Base-by-base conservation (phyloP, 2,113 vertebrate genomes). In the Cephalopholis sonnerati region DNA sequence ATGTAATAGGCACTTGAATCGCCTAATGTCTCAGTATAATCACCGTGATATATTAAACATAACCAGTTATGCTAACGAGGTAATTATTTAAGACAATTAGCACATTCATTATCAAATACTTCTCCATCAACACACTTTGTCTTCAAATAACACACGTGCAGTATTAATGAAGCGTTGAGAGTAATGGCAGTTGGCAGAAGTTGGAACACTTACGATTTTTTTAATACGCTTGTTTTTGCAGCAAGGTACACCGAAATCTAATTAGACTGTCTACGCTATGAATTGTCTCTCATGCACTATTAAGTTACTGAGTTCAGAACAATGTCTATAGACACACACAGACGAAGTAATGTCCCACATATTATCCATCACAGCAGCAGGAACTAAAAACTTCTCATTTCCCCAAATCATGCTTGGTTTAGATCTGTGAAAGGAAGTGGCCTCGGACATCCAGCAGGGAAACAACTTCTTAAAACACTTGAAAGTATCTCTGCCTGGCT, bases 391-490 rank as follows among this genome's bases (percentile, higher is more conserved):
- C 18, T 3, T 13, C 24, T 54, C 0, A 22, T 48, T 79, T 68
- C 65, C 25, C 22, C 27, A 32, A 36, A 53, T 22, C 8, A 0
- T 36, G 61, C 18, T 46, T 58, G 66, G 24, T 71, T 74, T 32
- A 70, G 39, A 73, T 87, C 54, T 87, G 80, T 75, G 63, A 87
- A 61, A 72, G 75, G 71, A 82, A 61, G 82, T 53, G 54, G 6
- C 53, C 54, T 48, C 11, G 17, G 57, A 68, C 48, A 13, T 11
- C 22, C 6, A 68, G 57, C 22, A 2, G n/a, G 39, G 25, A 15
- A 51, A 41, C 22, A 76, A 54, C 11, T 71, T 65, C 24, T 29
- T 50, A 25, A 72, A 80, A 73, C 70, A 48, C 46, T 74, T 78
- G 29, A 59, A 63, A 74, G 22, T 73, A 18, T 69, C 32, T 55